Evolutionary conservation across 2,888 invertebrate genomes (phyloP).

Genomic region (Drosophila borborema): DNA sequence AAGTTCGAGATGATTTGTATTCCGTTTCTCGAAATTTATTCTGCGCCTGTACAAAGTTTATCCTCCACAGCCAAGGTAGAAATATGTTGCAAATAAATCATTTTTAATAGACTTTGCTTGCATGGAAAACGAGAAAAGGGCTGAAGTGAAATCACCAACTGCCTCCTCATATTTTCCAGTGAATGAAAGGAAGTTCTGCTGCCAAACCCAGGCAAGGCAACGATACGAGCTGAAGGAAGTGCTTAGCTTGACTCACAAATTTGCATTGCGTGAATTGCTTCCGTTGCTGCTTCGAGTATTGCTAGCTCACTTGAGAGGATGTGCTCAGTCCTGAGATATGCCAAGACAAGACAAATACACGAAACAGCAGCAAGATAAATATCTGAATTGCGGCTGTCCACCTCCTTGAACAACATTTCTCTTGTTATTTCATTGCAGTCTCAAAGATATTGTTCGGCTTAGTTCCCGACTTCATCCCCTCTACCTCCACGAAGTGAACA

Average conservation of each 20-base stretch:
- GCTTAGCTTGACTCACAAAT: conserved; percentile 54
- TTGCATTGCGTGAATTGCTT: conserved; percentile 71
- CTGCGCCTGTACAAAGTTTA: conserved; percentile 17
- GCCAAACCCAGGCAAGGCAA: not conserved
- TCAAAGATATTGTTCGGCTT: not conserved
- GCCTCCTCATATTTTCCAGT: conserved; percentile 33
- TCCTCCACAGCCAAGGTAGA: conserved; percentile 21
- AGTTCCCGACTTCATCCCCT: not conserved
- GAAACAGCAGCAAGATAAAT: conserved; percentile 12
- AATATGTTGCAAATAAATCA: conserved; percentile 42
- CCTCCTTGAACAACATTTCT: conserved; percentile 12
- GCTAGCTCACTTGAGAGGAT: conserved; percentile 16
- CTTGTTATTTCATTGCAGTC: not conserved
- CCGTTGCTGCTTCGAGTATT: conserved; percentile 45
- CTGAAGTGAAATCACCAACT: conserved; percentile 28
- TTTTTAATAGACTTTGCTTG: conserved; percentile 39
- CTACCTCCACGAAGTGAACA: conserved; percentile 6
- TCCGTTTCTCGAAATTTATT: conserved; percentile 21
- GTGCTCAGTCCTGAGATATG: conserved; percentile 31
- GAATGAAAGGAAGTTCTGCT: conserved; percentile 29
- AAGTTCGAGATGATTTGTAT: conserved; percentile 44
- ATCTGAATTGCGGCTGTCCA: not conserved
- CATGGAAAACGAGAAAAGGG: conserved; percentile 17
- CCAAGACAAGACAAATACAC: conserved; percentile 19
- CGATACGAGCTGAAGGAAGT: conserved; percentile 43